Evolutionary conservation across 2,888 invertebrate genomes (phyloP), one percentile per base, ranked within the genome.

Genomic region (Melanchra persicariae): DNA sequence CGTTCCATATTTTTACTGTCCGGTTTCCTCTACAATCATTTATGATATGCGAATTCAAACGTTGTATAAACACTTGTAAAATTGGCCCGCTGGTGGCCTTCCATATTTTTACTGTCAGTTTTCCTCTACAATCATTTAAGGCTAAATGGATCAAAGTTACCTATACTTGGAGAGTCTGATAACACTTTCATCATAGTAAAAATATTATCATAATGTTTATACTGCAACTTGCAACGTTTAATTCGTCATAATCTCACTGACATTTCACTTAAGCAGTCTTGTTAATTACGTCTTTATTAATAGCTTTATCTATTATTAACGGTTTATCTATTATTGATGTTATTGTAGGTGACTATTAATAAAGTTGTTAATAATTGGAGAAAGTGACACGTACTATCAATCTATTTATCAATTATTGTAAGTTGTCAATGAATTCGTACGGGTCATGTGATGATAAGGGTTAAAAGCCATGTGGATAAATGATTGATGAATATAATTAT

Each of bases 271-370:
- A 51, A 15, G 47, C 47, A 51, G 45, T 62, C 10, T n/a, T 12
- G 19, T 34, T 54, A 51, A 26, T 49, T 40, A 19, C 26, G 26
- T 26, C 26, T 24, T 30, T 61, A 70, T 69, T 68, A 30, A 66
- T 60, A 69, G 45, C 54, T 45, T n/a, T n/a, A n/a, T n/a, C n/a
- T n/a, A n/a, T n/a, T n/a, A n/a, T n/a, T 55, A 55, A 43, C 24
- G 37, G 15, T 52, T 67, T 51, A 66, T 74, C 19, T 43, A 37
- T n/a, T 65, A n/a, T 51, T 58, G 19, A 73, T 66, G 10, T 34
- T 49, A 19, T 30, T 55, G 47, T 40, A 6, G 6, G 10, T 55
- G 24, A 59, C 24, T 54, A 40, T 65, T 9, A 24, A 17, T 47
- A 40, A 8, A 3, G 12, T 24, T 34, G 1, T n/a, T 34, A 49